phyloP scores from a whole-genome alignment of 2,888 invertebrate species.

The Eremobia ochroleuca region DNA sequence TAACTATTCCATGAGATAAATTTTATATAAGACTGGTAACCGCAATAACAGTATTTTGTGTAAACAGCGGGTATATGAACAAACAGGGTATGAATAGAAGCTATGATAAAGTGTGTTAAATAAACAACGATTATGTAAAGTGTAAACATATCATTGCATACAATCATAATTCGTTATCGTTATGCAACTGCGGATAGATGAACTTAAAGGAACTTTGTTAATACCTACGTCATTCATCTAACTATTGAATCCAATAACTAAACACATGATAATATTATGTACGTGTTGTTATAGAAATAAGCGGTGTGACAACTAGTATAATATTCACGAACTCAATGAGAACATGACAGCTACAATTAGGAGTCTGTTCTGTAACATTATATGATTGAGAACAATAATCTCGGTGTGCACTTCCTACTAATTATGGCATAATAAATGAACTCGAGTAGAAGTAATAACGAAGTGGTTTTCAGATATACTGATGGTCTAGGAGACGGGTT shows the following conservation, averaged over 20 bases:
- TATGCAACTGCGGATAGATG: constrained; percentile 46
- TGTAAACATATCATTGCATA: constrained; percentile 42
- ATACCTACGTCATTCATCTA: constrained; percentile 36
- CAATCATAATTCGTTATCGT: constrained; percentile 42
- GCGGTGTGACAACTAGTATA: constrained; percentile 13
- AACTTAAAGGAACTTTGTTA: constrained; percentile 55
- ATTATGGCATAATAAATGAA: constrained; percentile 48
- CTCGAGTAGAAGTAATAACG: constrained; percentile 24
- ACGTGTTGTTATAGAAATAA: constrained; percentile 12
- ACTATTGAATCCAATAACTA: constrained; percentile 27
- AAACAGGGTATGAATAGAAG: constrained; percentile 53
- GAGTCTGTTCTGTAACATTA: constrained; percentile 39
- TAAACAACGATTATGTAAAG: constrained; percentile 45
- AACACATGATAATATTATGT: constrained; percentile 24
- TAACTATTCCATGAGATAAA: constrained; percentile 59
- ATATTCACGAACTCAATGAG: constrained; percentile 51
- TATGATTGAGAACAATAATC: constrained; percentile 52
- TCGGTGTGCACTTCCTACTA: constrained; percentile 41
- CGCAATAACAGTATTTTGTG: constrained; percentile 59
- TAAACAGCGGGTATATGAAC: constrained; percentile 56
- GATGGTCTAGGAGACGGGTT: constrained; percentile 1
- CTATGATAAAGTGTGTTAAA: constrained; percentile 53
- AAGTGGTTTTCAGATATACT: constrained; percentile 3
- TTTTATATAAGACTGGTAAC: constrained; percentile 60
- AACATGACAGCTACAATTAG: constrained; percentile 58